Evolutionary conservation across 2,113 vertebrate genomes (phyloP).

Genomic region (Pollimyrus isidori): DNA sequence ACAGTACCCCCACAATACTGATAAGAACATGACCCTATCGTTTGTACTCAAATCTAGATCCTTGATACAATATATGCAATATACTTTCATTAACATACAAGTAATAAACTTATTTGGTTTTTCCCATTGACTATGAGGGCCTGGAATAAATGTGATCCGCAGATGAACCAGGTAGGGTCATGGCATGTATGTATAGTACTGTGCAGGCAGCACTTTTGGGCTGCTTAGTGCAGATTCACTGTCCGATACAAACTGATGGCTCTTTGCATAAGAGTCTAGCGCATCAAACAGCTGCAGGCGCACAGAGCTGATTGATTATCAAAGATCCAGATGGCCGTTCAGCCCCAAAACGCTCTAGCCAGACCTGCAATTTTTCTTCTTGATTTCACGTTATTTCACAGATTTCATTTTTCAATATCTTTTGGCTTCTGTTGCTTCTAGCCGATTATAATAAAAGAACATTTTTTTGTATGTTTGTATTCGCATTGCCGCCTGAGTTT

Average conservation of each 20-base stretch:
- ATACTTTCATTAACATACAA: background rate
- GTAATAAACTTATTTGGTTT: constrained; percentile 9
- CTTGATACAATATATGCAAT: background rate
- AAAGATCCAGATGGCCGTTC: background rate
- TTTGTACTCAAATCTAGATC: background rate
- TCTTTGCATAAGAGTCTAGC: background rate
- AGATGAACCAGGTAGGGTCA: background rate
- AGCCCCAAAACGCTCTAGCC: background rate
- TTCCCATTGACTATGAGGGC: constrained; percentile 9
- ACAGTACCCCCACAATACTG: background rate
- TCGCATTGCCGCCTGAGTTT: background rate
- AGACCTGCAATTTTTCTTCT: background rate
- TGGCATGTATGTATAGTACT: background rate
- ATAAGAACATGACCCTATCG: background rate
- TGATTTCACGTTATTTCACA: background rate
- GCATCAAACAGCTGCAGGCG: background rate
- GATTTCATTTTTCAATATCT: background rate
- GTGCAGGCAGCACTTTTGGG: background rate
- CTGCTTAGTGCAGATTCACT: background rate
- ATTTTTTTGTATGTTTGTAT: background rate
- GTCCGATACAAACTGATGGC: background rate
- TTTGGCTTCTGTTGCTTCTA: background rate
- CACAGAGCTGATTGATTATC: background rate
- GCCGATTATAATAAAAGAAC: background rate
- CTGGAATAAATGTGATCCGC: background rate